phyloP scores from a whole-genome alignment of 2,113 vertebrate species.

The Colius striatus region DNA sequence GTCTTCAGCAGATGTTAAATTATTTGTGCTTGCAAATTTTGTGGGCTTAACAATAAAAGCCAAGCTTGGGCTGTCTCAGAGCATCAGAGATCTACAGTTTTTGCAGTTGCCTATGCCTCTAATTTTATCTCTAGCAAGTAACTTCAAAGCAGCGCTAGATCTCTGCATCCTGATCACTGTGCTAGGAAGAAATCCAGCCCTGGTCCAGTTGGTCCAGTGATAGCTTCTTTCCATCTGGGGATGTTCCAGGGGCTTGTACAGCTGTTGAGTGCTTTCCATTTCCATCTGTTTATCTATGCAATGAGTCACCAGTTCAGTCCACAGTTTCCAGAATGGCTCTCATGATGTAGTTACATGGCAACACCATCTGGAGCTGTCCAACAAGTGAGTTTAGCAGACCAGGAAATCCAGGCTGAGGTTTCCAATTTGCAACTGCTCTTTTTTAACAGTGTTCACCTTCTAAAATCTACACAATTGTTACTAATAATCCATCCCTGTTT shows the following conservation, averaged over 20 bases:
- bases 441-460: neutral
- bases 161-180: neutral
- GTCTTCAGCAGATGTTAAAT: neutral
- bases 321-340: neutral
- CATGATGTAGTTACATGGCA: neutral
- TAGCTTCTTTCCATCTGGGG: neutral
- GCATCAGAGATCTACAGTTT: neutral
- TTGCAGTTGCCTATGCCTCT: neutral
- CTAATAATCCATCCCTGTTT: conserved; percentile 10
- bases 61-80: neutral
- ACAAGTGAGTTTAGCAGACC: neutral
- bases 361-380: neutral
- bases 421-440: neutral
- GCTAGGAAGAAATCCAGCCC: neutral
- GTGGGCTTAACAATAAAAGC: neutral
- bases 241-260: conserved; percentile 1
- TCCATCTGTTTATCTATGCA: neutral
- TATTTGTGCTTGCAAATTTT: conserved; percentile 9
- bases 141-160: neutral
- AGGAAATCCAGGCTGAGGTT: neutral
- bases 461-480: neutral
- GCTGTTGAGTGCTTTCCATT: neutral
- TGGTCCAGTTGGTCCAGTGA: neutral
- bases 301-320: neutral
- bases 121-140: neutral